phyloP scores from a whole-genome alignment of 2,797 vertebrate species.

The Adelosebastes latens region DNA sequence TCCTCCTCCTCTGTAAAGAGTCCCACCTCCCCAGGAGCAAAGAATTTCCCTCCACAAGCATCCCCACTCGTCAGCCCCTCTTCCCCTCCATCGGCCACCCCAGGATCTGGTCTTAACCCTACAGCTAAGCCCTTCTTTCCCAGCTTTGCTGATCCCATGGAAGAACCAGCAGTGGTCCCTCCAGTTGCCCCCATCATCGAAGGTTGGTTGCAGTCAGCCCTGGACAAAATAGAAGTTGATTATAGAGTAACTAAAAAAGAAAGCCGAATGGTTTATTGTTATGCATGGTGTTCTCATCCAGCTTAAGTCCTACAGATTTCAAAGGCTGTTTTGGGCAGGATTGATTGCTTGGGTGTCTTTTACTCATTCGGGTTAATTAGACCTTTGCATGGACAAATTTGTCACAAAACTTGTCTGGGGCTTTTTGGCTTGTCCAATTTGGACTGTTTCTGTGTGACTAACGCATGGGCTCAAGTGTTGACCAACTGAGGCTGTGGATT shows the following conservation, averaged over 20 bases:
- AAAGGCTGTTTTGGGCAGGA: background rate
- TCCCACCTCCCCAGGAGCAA: constrained; percentile 70
- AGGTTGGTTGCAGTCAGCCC: constrained; percentile 83
- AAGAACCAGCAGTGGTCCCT: constrained; percentile 56
- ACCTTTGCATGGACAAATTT: constrained; percentile 72
- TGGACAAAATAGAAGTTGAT: constrained; percentile 45
- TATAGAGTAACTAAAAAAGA: constrained; percentile 18
- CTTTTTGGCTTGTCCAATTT: constrained; percentile 42
- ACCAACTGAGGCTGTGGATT: constrained; percentile 51
- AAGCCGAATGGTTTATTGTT: constrained; percentile 3
- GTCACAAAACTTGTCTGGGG: constrained; percentile 48
- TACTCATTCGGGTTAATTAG: constrained; percentile 5
- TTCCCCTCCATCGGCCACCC: constrained; percentile 30
- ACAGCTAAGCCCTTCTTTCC: constrained; percentile 85
- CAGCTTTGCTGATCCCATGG: constrained; percentile 77
- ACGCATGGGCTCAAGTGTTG: constrained; percentile 55
- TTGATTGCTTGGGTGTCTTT: constrained; percentile 57
- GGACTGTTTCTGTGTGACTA: constrained; percentile 70
- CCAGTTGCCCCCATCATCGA: constrained; percentile 60
- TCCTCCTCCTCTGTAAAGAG: constrained; percentile 75
- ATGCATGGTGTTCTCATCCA: constrained; percentile 50
- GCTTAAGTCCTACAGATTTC: constrained; percentile 26
- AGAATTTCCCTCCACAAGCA: constrained; percentile 48
- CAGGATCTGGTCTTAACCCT: constrained; percentile 81
- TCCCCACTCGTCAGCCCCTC: constrained; percentile 59